Evolutionary conservation across 2,888 invertebrate species (phyloP).

Genomic region (Diachrysia chrysitis): DNA sequence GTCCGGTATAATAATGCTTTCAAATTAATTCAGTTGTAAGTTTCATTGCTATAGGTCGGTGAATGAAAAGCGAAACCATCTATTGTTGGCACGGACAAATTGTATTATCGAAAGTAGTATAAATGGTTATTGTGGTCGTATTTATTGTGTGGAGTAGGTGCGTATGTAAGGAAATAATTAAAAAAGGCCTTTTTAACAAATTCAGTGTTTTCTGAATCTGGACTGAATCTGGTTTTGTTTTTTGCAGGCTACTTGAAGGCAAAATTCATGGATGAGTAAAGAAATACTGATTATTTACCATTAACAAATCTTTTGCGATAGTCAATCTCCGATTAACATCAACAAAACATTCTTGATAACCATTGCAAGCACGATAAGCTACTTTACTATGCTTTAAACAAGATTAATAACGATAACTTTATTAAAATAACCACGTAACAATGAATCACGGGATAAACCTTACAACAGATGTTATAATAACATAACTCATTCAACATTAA

Average conservation of each 20-base stretch:
- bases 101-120: slow-evolving; percentile 8
- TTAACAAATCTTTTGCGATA: slow-evolving; percentile 24
- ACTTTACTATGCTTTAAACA: slow-evolving; percentile 15
- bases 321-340: slow-evolving; percentile 48
- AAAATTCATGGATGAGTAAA: slow-evolving; percentile 13
- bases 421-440: slow-evolving; percentile 24
- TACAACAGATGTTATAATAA: slow-evolving; percentile 18
- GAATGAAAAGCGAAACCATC: slow-evolving; percentile 22
- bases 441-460: slow-evolving; percentile 19
- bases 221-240: too few species aligned
- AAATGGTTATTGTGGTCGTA: slow-evolving; percentile 8
- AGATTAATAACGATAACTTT: slow-evolving; percentile 37
- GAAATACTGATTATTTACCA: background rate
- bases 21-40: slow-evolving; percentile 43
- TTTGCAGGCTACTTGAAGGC: slow-evolving; percentile 1
- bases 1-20: slow-evolving; percentile 35
- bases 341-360: slow-evolving; percentile 45
- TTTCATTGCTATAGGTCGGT: slow-evolving; percentile 42
- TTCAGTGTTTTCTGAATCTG: too few species aligned
- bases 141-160: too few species aligned
- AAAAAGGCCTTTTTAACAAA: too few species aligned
- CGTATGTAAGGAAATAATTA: slow-evolving; percentile 2
- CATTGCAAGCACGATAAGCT: slow-evolving; percentile 42
- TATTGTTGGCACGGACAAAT: slow-evolving; percentile 12
- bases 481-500: slow-evolving; percentile 10